These are phyloP conservation scores for Thyatira batis DNA, from an alignment of 2,888 invertebrate species.

Conservation along the genomic window DNA sequence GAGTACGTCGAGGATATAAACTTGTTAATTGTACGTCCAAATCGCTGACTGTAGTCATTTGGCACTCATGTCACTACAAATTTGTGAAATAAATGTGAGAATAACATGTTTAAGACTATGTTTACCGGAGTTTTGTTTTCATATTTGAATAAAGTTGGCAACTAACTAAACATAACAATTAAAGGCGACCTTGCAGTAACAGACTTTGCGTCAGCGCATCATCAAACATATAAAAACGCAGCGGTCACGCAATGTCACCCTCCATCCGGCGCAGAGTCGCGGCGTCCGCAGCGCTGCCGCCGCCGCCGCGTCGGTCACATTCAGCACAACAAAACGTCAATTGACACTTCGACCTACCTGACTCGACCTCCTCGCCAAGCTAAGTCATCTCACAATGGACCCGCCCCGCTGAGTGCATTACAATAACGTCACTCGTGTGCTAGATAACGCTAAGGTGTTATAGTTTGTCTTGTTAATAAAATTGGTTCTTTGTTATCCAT, in stretches of 20 bases:
- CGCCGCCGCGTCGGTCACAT: constrained; percentile 55
- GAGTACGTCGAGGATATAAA: not conserved
- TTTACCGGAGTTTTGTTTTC: not conserved
- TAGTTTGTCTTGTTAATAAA: too few species aligned
- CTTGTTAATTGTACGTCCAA: not conserved
- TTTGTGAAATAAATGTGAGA: constrained; percentile 1
- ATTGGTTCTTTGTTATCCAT: too few species aligned
- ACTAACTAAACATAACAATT: constrained; percentile 35
- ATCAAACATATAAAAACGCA: constrained; percentile 65
- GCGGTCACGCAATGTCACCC: constrained; percentile 77
- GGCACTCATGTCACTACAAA: not conserved
- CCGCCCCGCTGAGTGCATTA: constrained; percentile 20
- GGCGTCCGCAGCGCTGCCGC: constrained; percentile 37
- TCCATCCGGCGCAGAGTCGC: constrained; percentile 66
- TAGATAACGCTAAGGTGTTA: not conserved
- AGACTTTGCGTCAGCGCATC: constrained; percentile 66
- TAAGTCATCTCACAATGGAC: constrained; percentile 36
- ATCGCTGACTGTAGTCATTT: not conserved
- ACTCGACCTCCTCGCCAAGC: constrained; percentile 39
- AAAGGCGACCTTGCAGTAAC: constrained; percentile 58
- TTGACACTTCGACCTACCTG: constrained; percentile 61
- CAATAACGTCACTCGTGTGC: constrained; percentile 1
- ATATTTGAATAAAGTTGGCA: constrained; percentile 15
- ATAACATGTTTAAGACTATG: not conserved
- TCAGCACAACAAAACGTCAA: constrained; percentile 59